These are phyloP conservation scores for Volucella zonaria DNA, from an alignment of 2,888 invertebrate genomes.

Conservation along the genomic window DNA sequence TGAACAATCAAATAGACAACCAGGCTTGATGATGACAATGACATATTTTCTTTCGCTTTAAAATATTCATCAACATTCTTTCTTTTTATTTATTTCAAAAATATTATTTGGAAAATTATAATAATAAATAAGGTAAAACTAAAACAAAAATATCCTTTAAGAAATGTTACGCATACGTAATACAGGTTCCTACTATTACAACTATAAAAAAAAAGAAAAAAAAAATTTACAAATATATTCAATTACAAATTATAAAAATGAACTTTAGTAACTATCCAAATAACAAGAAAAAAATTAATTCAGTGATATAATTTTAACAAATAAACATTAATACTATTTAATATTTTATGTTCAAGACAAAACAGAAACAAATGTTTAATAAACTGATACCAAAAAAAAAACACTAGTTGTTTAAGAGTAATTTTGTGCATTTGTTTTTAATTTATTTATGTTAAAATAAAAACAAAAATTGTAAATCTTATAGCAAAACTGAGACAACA, in stretches of 20 bases:
- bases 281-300: slow-evolving; percentile 36
- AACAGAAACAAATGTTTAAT: slow-evolving; percentile 32
- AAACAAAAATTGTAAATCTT: slow-evolving; percentile 71
- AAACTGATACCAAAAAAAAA: slow-evolving; percentile 2
- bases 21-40: too few relatives aligned
- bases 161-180: slow-evolving; percentile 79
- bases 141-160: slow-evolving; percentile 50
- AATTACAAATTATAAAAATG: slow-evolving; percentile 50
- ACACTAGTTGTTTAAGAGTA: slow-evolving; percentile 21
- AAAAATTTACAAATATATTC: slow-evolving; percentile 40
- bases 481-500: slow-evolving; percentile 55
- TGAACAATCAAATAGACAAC: too few relatives aligned
- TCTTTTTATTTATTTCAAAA: too few relatives aligned
- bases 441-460: slow-evolving; percentile 57
- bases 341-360: slow-evolving; percentile 43
- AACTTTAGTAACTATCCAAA: slow-evolving; percentile 26
- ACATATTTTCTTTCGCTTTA: too few relatives aligned
- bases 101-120: too few relatives aligned
- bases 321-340: slow-evolving; percentile 42
- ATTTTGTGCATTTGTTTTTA: slow-evolving; percentile 60
- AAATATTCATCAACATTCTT: too few relatives aligned
- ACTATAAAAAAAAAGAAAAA: slow-evolving; percentile 70
- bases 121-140: background rate
- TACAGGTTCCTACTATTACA: slow-evolving; percentile 82
- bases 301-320: slow-evolving; percentile 70